These are phyloP conservation scores for Drosophila lutescens DNA, from an alignment of 2,888 invertebrate genomes.

Conservation along the genomic window DNA sequence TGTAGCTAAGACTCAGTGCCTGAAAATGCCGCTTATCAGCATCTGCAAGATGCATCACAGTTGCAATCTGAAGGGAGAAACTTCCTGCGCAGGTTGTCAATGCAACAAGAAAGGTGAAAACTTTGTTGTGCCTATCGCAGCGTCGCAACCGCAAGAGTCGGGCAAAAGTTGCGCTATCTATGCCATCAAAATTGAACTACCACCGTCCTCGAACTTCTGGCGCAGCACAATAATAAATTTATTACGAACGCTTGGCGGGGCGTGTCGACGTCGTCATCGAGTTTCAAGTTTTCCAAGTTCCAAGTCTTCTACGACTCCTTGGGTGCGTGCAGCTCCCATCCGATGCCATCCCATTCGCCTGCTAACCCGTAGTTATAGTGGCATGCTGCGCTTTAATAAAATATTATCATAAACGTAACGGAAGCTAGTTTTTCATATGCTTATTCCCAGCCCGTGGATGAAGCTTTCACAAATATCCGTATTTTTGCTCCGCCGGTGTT, in stretches of 20 bases:
- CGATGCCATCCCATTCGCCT: constrained; percentile 1
- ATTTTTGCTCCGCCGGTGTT: constrained; percentile 23
- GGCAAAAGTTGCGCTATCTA: constrained; percentile 55
- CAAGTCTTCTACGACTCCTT: constrained; percentile 7
- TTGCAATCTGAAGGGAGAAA: constrained; percentile 27
- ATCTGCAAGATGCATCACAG: constrained; percentile 53
- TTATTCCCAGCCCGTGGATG: constrained; percentile 49
- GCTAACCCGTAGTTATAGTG: constrained; percentile 41
- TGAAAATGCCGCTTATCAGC: constrained; percentile 13
- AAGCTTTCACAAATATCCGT: constrained; percentile 47
- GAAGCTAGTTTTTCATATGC: constrained; percentile 75
- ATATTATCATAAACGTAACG: constrained; percentile 76
- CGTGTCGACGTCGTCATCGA: constrained; percentile 49
- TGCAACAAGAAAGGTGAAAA: constrained; percentile 68
- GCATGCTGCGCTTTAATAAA: constrained; percentile 68
- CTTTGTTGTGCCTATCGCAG: constrained; percentile 70
- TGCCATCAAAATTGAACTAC: constrained; percentile 27
- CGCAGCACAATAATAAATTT: constrained; percentile 61
- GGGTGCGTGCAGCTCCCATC: constrained; percentile 34
- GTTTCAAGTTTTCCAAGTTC: not conserved
- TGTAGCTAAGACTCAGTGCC: not conserved
- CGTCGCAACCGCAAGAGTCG: constrained; percentile 66
- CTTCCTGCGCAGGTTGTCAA: constrained; percentile 56
- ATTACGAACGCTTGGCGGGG: constrained; percentile 60
- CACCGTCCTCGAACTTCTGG: constrained; percentile 22